Percentiles rank a stretch among this genome's conserved stretches.
phyloP scores from a whole-genome alignment of 2,888 invertebrate species.

The Prenolepis imparis region DNA sequence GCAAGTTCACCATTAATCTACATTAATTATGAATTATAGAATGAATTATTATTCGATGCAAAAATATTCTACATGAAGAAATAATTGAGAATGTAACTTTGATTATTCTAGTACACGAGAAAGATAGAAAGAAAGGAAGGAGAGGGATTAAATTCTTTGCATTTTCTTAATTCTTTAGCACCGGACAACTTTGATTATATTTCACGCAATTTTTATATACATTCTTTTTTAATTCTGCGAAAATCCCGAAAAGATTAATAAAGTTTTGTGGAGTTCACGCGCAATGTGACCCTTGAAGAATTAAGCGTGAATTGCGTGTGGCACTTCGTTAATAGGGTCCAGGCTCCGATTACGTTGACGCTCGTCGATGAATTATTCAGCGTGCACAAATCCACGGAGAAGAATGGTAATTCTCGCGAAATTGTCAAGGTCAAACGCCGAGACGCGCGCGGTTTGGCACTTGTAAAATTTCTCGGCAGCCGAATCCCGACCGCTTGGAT shows the following conservation, averaged over 20 bases:
- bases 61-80: neutral
- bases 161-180: neutral
- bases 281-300: neutral
- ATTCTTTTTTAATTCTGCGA: neutral
- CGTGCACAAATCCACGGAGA: constrained; percentile 54
- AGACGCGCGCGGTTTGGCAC: constrained; percentile 57
- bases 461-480: constrained; percentile 51
- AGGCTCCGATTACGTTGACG: neutral
- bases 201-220: neutral
- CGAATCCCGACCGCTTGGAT: constrained; percentile 39
- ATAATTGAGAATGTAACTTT: neutral
- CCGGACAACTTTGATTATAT: neutral
- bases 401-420: constrained; percentile 67
- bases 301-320: constrained; percentile 36
- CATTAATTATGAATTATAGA: neutral
- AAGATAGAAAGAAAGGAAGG: neutral
- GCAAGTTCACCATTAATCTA: constrained; percentile 11
- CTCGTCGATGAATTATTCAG: constrained; percentile 69
- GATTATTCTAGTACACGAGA: neutral
- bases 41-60: neutral
- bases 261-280: neutral
- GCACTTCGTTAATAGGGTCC: constrained; percentile 28
- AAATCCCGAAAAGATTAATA: neutral
- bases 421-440: constrained; percentile 69
- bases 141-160: neutral